Evolutionary conservation across 2,797 vertebrate species (phyloP).

Genomic region (Salarias fasciatus): DNA sequence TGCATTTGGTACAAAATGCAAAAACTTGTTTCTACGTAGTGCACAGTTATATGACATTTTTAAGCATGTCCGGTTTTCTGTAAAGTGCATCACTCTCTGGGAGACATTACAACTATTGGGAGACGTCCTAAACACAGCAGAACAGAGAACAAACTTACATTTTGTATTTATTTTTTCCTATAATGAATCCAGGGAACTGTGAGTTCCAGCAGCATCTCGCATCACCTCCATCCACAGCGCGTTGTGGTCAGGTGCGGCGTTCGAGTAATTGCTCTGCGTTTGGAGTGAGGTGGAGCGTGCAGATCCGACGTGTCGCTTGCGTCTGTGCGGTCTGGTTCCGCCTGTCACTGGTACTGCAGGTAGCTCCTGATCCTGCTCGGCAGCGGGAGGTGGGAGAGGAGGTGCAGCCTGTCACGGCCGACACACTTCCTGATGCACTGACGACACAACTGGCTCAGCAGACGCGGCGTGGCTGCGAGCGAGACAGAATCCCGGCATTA

Average conservation of each 20-base stretch:
- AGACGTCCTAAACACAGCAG: slow-evolving; percentile 35
- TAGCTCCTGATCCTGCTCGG: slow-evolving; percentile 89
- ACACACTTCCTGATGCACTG: slow-evolving; percentile 88
- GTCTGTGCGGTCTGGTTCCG: too few species aligned
- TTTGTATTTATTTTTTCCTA: neutral
- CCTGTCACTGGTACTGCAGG: slow-evolving; percentile 91
- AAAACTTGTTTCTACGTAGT: neutral
- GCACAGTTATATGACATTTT: neutral
- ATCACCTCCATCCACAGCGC: slow-evolving; percentile 31
- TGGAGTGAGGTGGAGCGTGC: slow-evolving; percentile 8
- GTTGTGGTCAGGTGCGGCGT: too few species aligned
- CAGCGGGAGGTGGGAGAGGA: slow-evolving; percentile 90
- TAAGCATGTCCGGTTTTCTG: neutral
- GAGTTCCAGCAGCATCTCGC: slow-evolving; percentile 16
- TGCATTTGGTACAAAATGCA: slow-evolving; percentile 25
- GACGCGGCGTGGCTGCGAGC: slow-evolving; percentile 86
- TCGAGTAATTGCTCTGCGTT: too few species aligned
- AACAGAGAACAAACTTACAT: slow-evolving; percentile 13
- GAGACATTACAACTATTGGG: slow-evolving; percentile 17
- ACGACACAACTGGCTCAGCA: slow-evolving; percentile 91
- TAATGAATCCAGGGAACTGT: slow-evolving; percentile 1
- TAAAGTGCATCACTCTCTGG: slow-evolving; percentile 38
- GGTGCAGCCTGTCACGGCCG: slow-evolving; percentile 87
- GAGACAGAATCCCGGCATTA: too few species aligned
- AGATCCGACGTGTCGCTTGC: slow-evolving; percentile 1